phyloP scores from a whole-genome alignment of 2,888 invertebrate species.

The Pherbina coryleti region DNA sequence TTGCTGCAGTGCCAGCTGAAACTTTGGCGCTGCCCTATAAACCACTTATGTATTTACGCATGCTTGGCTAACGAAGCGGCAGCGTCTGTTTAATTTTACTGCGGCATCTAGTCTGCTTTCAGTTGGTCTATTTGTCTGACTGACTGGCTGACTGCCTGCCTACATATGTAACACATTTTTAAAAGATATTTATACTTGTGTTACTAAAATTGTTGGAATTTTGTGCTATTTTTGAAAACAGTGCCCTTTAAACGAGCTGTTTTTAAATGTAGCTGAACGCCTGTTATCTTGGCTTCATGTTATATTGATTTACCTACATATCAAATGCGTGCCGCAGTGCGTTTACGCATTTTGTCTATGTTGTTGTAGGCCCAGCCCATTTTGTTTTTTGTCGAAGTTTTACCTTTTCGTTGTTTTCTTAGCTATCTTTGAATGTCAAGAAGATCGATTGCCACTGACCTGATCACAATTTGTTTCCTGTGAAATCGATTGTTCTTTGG shows the following conservation, averaged over 20 bases:
- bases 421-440: too few relatives aligned
- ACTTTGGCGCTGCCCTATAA: not conserved
- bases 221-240: not conserved
- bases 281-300: conserved; percentile 3
- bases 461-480: not conserved
- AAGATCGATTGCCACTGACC: too few relatives aligned
- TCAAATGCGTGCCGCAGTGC: not conserved
- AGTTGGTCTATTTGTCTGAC: too few relatives aligned
- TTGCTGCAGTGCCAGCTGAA: not conserved
- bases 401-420: not conserved
- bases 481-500: not conserved
- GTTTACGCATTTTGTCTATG: not conserved
- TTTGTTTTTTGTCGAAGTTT: not conserved
- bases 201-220: too few relatives aligned
- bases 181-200: too few relatives aligned
- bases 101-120: too few relatives aligned
- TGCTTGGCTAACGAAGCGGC: not conserved
- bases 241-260: not conserved
- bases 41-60: not conserved
- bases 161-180: too few relatives aligned
- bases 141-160: too few relatives aligned
- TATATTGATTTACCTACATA: not conserved
- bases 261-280: conserved; percentile 6
- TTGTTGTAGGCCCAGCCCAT: not conserved
- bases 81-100: too few relatives aligned